A percentile compares a stretch with the other conserved stretches of the same genome.
Evolutionary conservation across 30 jellyfish, hydroid and myxozoan species (phyloP).

Genomic region (Chrysaora quinquecirrha): DNA sequence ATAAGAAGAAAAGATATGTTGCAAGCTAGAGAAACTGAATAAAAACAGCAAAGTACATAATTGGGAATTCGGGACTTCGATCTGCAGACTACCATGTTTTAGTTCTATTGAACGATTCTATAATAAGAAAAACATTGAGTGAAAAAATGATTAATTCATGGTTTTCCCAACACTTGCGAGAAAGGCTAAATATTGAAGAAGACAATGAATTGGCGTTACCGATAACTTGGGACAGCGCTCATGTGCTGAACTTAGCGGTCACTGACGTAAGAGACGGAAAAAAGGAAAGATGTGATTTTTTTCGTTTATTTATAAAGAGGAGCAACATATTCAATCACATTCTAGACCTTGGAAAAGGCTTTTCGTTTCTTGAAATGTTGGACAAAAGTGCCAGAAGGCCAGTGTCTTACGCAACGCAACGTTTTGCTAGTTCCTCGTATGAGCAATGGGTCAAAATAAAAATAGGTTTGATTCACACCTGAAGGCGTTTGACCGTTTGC

Average conservation of each 20-base stretch:
- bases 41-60: too few species aligned
- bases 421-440: slow-evolving; percentile 51
- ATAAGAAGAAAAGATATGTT: too few species aligned
- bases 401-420: slow-evolving; percentile 48
- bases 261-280: slow-evolving; percentile 3
- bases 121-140: too few species aligned
- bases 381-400: slow-evolving; percentile 50
- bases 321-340: slow-evolving; percentile 28
- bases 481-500: slow-evolving; percentile 45
- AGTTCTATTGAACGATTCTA: too few species aligned
- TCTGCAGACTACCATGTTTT: too few species aligned
- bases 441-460: slow-evolving; percentile 63
- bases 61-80: too few species aligned
- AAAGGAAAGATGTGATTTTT: neutral
- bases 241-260: slow-evolving; percentile 9
- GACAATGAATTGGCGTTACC: slow-evolving; percentile 9
- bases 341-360: slow-evolving; percentile 28
- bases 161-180: slow-evolving; percentile 5
- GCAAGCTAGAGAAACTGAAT: too few species aligned
- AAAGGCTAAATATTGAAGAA: neutral
- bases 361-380: slow-evolving; percentile 35
- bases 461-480: slow-evolving; percentile 25
- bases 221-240: neutral
- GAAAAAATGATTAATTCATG: too few species aligned
- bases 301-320: slow-evolving; percentile 13